A percentile compares a stretch with the other conserved stretches of the same genome.
phyloP scores from a whole-genome alignment of 2,888 invertebrate species.

The Coelogynopora nodosa region DNA sequence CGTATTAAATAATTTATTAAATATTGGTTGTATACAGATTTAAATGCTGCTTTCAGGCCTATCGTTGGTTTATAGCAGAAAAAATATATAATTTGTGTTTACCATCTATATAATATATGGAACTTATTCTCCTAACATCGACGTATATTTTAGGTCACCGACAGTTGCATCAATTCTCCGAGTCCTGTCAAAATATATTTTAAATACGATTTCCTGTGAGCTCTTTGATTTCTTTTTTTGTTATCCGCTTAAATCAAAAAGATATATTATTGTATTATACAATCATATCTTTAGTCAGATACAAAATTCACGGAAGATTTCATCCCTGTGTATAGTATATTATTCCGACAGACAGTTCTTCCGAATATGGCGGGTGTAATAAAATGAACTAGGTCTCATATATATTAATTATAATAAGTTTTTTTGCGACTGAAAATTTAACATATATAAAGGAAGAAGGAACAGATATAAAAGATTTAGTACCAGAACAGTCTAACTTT shows the following conservation, averaged over 20 bases:
- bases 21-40: not conserved
- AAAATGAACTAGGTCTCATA: not conserved
- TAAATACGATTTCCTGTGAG: constrained; percentile 24
- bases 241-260: not conserved
- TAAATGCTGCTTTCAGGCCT: not conserved
- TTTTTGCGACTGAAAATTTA: not conserved
- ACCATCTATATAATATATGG: not conserved
- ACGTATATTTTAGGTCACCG: not conserved
- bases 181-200: constrained; percentile 31
- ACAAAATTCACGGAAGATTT: not conserved
- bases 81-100: constrained; percentile 2
- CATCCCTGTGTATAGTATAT: not conserved
- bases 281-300: not conserved
- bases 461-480: not conserved
- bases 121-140: not conserved
- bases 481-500: no score
- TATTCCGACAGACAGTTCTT: constrained; percentile 6
- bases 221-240: not conserved
- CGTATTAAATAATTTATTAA: no score
- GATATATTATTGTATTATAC: not conserved
- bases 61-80: not conserved
- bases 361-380: not conserved
- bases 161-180: not conserved
- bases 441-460: not conserved
- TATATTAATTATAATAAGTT: not conserved